These are phyloP conservation scores for Adrianichthys oophorus DNA, from an alignment of 2,797 vertebrate genomes.

Conservation along the genomic window DNA sequence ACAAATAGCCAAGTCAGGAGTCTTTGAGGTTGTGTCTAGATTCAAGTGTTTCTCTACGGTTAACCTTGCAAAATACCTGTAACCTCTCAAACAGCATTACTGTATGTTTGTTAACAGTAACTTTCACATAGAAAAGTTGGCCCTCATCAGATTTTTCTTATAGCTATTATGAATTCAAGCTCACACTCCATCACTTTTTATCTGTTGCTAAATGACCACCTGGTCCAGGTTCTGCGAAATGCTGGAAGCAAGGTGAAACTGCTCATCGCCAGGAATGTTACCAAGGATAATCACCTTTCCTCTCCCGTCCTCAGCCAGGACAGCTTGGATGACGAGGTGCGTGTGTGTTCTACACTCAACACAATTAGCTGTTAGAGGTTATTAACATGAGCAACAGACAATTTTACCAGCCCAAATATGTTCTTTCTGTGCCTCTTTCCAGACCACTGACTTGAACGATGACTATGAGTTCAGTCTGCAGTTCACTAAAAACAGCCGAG, in stretches of 20 bases:
- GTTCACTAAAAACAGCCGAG: constrained; percentile 88
- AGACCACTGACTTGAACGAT: constrained; percentile 69
- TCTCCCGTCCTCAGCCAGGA: constrained; percentile 66
- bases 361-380: not conserved
- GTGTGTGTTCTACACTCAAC: constrained; percentile 3
- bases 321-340: constrained; percentile 56
- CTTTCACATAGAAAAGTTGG: not conserved
- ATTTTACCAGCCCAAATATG: not conserved
- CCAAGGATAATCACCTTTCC: constrained; percentile 72
- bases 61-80: too few species aligned
- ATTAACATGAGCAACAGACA: not conserved
- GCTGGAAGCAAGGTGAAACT: constrained; percentile 88
- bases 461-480: constrained; percentile 82
- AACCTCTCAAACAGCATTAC: too few species aligned
- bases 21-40: too few species aligned
- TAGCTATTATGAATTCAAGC: constrained; percentile 6
- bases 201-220: constrained; percentile 25
- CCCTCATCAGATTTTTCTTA: not conserved
- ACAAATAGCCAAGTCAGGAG: too few species aligned
- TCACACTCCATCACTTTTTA: constrained; percentile 15
- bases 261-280: constrained; percentile 86
- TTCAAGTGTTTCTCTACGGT: too few species aligned
- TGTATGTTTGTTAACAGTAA: too few species aligned
- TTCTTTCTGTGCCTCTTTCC: constrained; percentile 34
- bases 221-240: constrained; percentile 83